Evolutionary conservation across 2,888 invertebrate species (phyloP), one percentile per base, ranked within the genome.

Genomic region (Lamproptera curius): DNA sequence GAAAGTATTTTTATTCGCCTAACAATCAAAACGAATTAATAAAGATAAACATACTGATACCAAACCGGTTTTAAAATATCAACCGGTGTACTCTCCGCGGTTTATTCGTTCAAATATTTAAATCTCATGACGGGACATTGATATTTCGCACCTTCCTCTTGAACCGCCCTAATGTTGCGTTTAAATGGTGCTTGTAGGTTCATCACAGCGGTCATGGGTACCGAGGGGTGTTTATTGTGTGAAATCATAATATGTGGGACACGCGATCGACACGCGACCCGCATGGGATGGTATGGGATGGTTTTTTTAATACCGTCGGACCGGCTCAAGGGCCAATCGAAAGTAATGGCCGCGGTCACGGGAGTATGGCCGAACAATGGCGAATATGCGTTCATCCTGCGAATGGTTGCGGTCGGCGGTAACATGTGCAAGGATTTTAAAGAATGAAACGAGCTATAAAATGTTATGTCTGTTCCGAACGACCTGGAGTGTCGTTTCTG

Each of bases 251-350:
- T 67, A 86, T 84, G 77, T 66, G 83, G 81, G 83, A 78, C 86
- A 86, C 85, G 84, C 78, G 84, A 67, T 28, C 28, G 47, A 59
- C 86, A 86, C 85, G 75, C 81, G 86, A 82, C 85, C 86, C 85
- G 85, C 84, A 85, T 85, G 61, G 50, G 63, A 64, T 9, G 42
- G 44, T 39, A 53, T 50, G 67, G 70, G 72, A 62, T 46, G 53
- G 65, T 67, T 72, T 68, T 65, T 67, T 72, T 66, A 55, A 58
- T 52, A 59, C 56, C 57, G 20, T 20, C 61, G 78, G 77, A 67
- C 65, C 58, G 16, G 31, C 58, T 53, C 50, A 59, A 56, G 49
- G 52, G 50, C 50, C 44, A 41, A 37, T 42, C 39, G 43, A 39
- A 40, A 49, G 35, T 49, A 39, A 38, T 23, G 37, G 28, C 34